Base-by-base conservation (phyloP, 2,888 invertebrate species). In the Myopa testacea region DNA sequence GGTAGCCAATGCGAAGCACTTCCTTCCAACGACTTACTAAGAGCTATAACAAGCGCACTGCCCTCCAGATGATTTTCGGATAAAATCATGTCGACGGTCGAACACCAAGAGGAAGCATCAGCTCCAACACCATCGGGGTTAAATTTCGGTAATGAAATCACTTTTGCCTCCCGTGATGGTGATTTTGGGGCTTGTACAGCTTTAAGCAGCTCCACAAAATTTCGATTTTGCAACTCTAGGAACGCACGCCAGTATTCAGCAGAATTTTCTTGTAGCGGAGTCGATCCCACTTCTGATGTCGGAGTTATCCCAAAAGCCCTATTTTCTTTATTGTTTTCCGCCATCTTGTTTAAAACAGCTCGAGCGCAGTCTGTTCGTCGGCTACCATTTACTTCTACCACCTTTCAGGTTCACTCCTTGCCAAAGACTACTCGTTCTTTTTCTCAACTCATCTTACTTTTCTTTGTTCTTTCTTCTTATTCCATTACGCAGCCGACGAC, bases 81-180 rank as follows among this genome's bases (percentile, higher is more conserved):
- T 37, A 78, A 65, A 78, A 80, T 67, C 60, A 80, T 63, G 52
- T 78, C 76, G 12, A 76, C 80, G n/a, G 76, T 77, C 5, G 75
- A 52, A 58, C 77, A 74, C 79, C 79, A 79, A 50, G 77, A 71
- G 60, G 45, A 6, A 60, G 75, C 78, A 50, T 65, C 72, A 60
- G 78, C 80, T 26, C 68, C 78, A 14, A 45, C 60, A 68, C 50
- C 58, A 19, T 63, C 63, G 5, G 63, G 63, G 37, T 63, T 63
- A 63, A 63, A 63, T 63, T 63, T 63, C 37, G 63, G 63, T 34
- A 63, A 26, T 63, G 37, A 37, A n/a, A 63, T 63, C 37, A 37
- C 19, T 63, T 63, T 69, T 40, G 19, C 26, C 16, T 69, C 40
- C 45, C 4, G 50, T 69, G 34, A n/a, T 77, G 75, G 4, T 75